Evolutionary conservation across 2,797 vertebrate species (phyloP).

Genomic region (Parauchenoglanis punctatus): DNA sequence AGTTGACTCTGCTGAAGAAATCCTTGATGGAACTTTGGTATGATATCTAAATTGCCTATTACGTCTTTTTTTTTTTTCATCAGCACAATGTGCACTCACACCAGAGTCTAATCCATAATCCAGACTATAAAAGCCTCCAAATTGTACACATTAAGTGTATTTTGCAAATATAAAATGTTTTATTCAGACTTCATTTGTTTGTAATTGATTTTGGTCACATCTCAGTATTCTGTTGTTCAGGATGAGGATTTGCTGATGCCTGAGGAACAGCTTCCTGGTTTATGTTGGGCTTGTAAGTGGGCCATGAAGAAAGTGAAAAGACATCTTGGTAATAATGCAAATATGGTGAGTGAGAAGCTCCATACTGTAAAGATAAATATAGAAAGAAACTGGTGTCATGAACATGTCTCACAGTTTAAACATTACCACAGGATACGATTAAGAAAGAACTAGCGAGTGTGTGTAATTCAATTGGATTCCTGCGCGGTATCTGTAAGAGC

Average conservation of each 20-base stretch:
- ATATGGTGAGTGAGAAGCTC: constrained; percentile 13
- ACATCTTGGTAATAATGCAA: neutral
- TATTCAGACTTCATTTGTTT: neutral
- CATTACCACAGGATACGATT: constrained; percentile 13
- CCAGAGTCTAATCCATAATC: neutral
- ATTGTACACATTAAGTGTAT: neutral
- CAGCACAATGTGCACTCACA: neutral
- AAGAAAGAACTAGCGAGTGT: neutral
- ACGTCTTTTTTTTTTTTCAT: neutral
- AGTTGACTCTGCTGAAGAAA: constrained; percentile 30
- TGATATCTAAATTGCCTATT: neutral
- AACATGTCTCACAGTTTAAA: neutral
- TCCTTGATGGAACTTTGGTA: constrained; percentile 14
- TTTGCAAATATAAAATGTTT: neutral
- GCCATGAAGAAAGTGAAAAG: constrained; percentile 29
- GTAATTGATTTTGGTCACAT: neutral
- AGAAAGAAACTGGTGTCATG: neutral
- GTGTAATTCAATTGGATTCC: constrained; percentile 48
- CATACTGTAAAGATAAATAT: neutral
- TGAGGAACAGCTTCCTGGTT: neutral
- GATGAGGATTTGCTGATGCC: neutral
- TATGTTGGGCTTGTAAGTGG: constrained; percentile 39
- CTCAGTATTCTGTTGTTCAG: neutral
- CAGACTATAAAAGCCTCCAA: neutral
- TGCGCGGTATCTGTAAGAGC: constrained; percentile 24